Evolutionary conservation across 2,113 vertebrate species (phyloP), one percentile per base, ranked within the genome.

Genomic region (Callocephalon fimbriatum): DNA sequence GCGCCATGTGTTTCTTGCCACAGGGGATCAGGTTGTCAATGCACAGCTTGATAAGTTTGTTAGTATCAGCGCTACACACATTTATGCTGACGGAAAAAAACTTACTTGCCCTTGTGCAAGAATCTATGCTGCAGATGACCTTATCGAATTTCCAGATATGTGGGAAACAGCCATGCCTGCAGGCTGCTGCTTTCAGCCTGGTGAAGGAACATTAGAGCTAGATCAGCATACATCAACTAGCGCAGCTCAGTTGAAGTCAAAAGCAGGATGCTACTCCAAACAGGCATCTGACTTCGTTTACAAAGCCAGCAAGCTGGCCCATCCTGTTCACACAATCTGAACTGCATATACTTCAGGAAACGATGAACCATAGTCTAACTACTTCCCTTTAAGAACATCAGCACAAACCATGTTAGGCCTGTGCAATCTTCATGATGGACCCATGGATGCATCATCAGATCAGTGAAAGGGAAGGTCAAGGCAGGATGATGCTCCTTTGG

Each of bases 361-460:
- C 7, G 35, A 50, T 8, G 35, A 80, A 8, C 42, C 56, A 5
- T 2, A 45, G 50, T 25, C 47, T 37, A 45, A 38, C 29, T n/a
- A 3, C 47, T 56, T 31, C 44, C n/a, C 56, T 56, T 31, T 26
- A 40, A 51, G 31, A 70, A 25, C 45, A 56, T 6, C 44, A 74
- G 66, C 56, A 54, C 35, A 42, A 67, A 65, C 7, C 22, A 8
- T 0, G 1, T 22, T 26, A 45, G 13, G 13, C 8, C 50, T 12
- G 14, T 23, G 29, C 50, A 20, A 12, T 45, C 65, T 32, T 58
- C 32, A 4, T 3, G 56, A 32, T 0, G 2, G 56, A 66, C 65
- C 53, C 26, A 9, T 0, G 27, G 79, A 45, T 0, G 0, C 5
- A 4, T 48, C 25, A 14, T 14, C 22, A 1, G 0, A 4, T 8